Percentiles rank a stretch among this genome's conserved stretches.
Conservation (phyloP, 2,888 invertebrate genomes). For the Eilema sororculum region DNA sequence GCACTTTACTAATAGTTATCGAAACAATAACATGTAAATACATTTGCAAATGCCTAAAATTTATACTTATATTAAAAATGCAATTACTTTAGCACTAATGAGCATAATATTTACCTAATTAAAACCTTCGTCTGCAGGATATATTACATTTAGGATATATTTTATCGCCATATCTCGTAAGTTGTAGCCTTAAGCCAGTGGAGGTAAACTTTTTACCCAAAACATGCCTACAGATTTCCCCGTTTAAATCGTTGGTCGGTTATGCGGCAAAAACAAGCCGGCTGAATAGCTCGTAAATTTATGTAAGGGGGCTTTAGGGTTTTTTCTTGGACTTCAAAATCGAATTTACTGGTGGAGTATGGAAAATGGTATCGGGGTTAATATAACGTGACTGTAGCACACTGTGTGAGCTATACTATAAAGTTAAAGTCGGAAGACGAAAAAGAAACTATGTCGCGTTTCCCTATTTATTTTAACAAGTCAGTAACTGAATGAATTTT, state of each 20-base stretch:
- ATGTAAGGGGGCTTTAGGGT: conserved; percentile 63
- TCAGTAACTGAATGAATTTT: too few species aligned
- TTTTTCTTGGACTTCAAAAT: conserved; percentile 73
- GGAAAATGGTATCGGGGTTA: conserved; percentile 46
- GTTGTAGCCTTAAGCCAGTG: conserved; percentile 7
- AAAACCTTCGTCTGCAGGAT: too few species aligned
- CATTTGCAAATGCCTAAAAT: neutral
- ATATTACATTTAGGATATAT: neutral
- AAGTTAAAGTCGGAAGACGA: neutral
- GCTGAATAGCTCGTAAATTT: conserved; percentile 74
- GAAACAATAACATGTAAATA: neutral
- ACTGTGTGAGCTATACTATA: conserved; percentile 23
- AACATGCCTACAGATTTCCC: conserved; percentile 71
- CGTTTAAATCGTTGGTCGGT: conserved; percentile 66
- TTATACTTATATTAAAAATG: neutral
- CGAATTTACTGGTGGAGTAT: conserved; percentile 65
- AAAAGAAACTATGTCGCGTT: too few species aligned
- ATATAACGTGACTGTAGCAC: conserved; percentile 24
- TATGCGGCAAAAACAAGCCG: conserved; percentile 75
- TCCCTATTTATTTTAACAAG: too few species aligned
- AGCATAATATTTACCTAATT: too few species aligned
- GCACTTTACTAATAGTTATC: neutral
- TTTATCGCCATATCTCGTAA: conserved; percentile 16
- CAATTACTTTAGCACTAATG: too few species aligned
- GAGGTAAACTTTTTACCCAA: conserved; percentile 64